These are phyloP conservation scores for Rambutsinella grinnellia DNA, from an alignment of 2,888 invertebrate genomes.

Conservation along the genomic window DNA sequence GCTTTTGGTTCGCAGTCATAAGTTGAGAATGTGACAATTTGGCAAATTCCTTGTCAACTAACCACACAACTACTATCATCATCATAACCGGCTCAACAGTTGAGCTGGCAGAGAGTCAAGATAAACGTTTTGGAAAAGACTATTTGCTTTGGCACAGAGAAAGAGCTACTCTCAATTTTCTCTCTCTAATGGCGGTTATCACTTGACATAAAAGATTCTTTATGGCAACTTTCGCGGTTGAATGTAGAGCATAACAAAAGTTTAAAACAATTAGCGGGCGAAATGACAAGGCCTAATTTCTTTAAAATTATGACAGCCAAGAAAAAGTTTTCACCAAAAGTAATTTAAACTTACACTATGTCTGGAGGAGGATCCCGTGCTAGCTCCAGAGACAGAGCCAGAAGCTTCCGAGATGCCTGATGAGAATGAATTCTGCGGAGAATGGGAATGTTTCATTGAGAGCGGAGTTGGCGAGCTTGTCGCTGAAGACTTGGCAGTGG, in stretches of 20 bases:
- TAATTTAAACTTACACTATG: conserved; percentile 58
- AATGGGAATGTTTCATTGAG: conserved; percentile 56
- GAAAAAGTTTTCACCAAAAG: too few species aligned
- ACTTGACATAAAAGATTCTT: too few species aligned
- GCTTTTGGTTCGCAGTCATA: too few species aligned
- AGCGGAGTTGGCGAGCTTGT: conserved; percentile 47
- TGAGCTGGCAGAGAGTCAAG: conserved; percentile 47
- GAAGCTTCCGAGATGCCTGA: conserved; percentile 62
- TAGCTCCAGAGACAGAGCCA: conserved; percentile 54
- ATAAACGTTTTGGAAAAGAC: conserved; percentile 42
- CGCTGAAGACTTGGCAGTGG: conserved; percentile 50
- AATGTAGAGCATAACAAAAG: conserved; percentile 21
- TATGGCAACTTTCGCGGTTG: too few species aligned
- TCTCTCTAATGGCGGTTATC: too few species aligned
- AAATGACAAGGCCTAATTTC: too few species aligned
- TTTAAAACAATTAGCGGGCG: conserved; percentile 47
- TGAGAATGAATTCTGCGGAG: conserved; percentile 60
- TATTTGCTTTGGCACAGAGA: conserved; percentile 48
- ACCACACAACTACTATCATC: too few species aligned
- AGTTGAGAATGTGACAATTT: conserved; percentile 50
- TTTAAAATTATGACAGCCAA: too few species aligned
- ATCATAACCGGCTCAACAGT: conserved; percentile 47
- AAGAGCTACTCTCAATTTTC: too few species aligned
- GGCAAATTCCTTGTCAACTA: conserved; percentile 46
- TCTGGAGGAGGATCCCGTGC: conserved; percentile 59